Evolutionary conservation across 2,113 vertebrate genomes (phyloP).

Genomic region (Mesitornis unicolor): DNA sequence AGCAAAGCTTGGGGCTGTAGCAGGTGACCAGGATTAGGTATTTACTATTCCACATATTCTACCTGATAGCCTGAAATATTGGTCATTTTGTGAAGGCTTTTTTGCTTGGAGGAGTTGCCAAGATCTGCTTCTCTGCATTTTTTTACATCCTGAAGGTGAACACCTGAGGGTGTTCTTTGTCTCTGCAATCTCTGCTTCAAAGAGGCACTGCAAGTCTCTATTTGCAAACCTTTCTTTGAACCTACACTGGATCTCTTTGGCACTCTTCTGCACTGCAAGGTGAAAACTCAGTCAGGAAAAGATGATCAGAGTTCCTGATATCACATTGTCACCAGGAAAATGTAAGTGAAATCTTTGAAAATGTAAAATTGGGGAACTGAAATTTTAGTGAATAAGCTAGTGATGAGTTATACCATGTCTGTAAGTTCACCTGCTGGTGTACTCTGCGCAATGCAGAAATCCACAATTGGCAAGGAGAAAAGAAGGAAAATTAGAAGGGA

Average conservation of each 20-base stretch:
- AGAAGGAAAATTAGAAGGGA: not conserved
- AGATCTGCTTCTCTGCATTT: not conserved
- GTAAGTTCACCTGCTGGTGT: accelerated
- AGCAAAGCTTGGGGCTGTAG: not conserved
- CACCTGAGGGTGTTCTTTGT: not conserved
- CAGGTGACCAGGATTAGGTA: not conserved
- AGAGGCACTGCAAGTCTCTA: not conserved
- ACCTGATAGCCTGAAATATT: not conserved
- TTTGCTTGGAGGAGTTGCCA: not conserved
- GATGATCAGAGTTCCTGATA: not conserved
- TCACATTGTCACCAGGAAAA: not conserved
- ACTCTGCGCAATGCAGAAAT: accelerated
- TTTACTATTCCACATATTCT: not conserved
- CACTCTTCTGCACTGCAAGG: not conserved
- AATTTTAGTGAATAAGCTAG: not conserved
- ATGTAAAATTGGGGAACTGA: not conserved
- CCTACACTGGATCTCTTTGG: not conserved
- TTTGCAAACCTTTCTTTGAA: not conserved
- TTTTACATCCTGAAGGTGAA: not conserved
- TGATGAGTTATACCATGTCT: not conserved
- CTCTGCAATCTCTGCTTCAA: conserved; percentile 1
- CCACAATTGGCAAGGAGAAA: not conserved
- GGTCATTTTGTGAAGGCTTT: not conserved
- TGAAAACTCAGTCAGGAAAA: not conserved
- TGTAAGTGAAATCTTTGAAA: not conserved